These are phyloP conservation scores for Tragelaphus imberbis DNA, from an alignment of 2,113 vertebrate genomes.

Conservation along the genomic window DNA sequence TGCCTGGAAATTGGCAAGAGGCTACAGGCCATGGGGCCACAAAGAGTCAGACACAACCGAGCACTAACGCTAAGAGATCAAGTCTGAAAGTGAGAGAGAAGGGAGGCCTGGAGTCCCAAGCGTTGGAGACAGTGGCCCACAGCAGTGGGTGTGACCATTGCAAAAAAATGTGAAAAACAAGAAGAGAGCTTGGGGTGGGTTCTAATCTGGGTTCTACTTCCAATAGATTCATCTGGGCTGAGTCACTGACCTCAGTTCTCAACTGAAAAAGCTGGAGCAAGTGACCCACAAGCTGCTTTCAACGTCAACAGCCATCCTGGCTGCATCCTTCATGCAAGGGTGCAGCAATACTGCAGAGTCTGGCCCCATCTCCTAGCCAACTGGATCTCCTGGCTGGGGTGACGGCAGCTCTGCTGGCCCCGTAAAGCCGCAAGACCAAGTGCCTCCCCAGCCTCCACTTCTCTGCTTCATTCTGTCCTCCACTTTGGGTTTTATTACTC, in stretches of 20 bases:
- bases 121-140: background rate
- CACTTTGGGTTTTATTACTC: conserved; percentile 24
- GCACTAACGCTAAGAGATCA: background rate
- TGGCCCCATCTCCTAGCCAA: accelerated
- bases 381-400: background rate
- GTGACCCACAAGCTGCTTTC: accelerated
- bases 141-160: background rate
- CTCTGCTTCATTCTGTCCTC: background rate
- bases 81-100: background rate
- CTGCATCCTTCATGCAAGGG: background rate
- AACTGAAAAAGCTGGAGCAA: background rate
- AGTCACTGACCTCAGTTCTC: background rate
- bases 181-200: background rate
- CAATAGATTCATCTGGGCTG: background rate
- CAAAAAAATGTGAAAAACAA: background rate
- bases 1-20: background rate
- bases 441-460: background rate
- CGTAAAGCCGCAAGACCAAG: accelerated
- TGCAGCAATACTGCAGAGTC: too few relatives aligned
- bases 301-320: accelerated
- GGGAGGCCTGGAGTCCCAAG: background rate
- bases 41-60: background rate
- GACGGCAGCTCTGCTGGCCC: background rate
- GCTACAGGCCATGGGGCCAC: background rate
- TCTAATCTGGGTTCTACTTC: background rate